Conservation (phyloP, 2,113 vertebrate genomes). For the Apus apus region DNA sequence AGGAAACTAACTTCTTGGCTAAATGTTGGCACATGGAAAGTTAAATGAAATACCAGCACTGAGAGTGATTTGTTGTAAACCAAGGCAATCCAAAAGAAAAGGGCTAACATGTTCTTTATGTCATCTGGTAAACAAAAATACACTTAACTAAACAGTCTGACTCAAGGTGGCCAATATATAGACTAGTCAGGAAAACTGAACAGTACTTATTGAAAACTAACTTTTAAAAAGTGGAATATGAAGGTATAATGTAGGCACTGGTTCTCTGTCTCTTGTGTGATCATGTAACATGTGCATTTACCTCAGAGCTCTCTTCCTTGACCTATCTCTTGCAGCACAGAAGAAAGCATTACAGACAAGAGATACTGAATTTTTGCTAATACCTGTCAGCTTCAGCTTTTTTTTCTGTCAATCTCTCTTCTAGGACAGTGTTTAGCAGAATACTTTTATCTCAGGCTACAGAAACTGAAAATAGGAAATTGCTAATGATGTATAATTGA, state of each 20-base stretch:
- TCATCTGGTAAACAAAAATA: not conserved
- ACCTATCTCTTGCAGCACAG: not conserved
- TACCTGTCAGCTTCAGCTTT: not conserved
- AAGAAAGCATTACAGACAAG: not conserved
- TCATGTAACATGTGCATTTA: not conserved
- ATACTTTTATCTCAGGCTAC: not conserved
- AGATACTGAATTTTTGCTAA: not conserved
- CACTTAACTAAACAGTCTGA: not conserved
- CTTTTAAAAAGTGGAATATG: not conserved
- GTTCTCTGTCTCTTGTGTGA: not conserved
- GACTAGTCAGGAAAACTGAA: not conserved
- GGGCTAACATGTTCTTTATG: not conserved
- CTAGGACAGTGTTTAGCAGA: not conserved
- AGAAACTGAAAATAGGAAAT: constrained; percentile 3
- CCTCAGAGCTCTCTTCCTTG: not conserved
- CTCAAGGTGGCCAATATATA: not conserved
- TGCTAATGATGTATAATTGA: constrained; percentile 9
- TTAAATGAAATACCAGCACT: not conserved
- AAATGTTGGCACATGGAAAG: not conserved
- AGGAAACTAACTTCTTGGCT: not conserved
- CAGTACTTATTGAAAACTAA: not conserved
- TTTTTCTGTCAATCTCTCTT: not conserved
- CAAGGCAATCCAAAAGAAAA: not conserved
- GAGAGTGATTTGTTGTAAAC: not conserved
- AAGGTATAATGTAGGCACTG: not conserved